Percentiles rank a stretch among this genome's conserved stretches.
phyloP scores from a whole-genome alignment of 2,113 vertebrate species.

The Henicopernis longicauda region DNA sequence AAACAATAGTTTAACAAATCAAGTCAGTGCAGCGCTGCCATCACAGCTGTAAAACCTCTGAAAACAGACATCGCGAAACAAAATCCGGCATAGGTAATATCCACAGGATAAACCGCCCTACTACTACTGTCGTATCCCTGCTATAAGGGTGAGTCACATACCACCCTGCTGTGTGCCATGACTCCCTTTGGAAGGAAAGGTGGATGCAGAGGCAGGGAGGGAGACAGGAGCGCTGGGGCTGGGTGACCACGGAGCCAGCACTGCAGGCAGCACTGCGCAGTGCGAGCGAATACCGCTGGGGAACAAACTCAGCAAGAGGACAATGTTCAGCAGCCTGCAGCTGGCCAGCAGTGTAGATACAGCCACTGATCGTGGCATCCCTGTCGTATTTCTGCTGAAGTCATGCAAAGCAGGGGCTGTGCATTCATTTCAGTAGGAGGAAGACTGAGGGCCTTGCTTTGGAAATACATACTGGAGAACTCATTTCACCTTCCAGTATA shows the following conservation, averaged over 20 bases:
- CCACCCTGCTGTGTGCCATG: fast-evolving
- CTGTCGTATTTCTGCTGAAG: neutral
- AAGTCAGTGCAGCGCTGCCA: neutral
- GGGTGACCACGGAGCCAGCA: neutral
- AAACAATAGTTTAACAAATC: neutral
- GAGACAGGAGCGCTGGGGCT: fast-evolving
- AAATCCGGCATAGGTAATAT: neutral
- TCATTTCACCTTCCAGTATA: neutral
- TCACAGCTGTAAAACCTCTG: neutral
- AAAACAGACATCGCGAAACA: neutral
- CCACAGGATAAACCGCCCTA: fast-evolving
- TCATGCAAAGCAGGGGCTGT: neutral
- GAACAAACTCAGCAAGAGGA: neutral
- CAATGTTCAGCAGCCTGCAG: fast-evolving
- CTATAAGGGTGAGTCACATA: neutral
- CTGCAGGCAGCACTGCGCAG: too few species aligned
- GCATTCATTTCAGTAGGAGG: neutral
- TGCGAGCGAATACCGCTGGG: neutral
- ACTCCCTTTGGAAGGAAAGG: neutral
- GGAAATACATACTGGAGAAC: neutral
- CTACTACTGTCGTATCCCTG: neutral
- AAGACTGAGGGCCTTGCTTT: neutral
- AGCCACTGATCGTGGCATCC: fast-evolving
- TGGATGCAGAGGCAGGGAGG: neutral
- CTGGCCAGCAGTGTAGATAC: neutral